Conservation (phyloP, 2,113 vertebrate genomes). For the Aix galericulata region DNA sequence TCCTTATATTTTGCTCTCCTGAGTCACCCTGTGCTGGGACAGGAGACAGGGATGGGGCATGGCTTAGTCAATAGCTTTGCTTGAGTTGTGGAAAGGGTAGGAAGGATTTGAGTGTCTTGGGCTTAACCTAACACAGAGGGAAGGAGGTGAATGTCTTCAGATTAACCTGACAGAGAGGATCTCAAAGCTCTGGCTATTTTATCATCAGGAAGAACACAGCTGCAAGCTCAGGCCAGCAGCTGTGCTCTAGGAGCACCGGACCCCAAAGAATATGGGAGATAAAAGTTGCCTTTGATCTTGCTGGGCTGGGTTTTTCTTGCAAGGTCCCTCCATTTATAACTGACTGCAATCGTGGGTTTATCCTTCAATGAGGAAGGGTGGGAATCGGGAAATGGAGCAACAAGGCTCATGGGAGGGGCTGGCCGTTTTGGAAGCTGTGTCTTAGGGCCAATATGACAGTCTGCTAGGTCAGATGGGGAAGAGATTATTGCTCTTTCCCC, state of each 20-base stretch:
- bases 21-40: neutral
- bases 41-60: neutral
- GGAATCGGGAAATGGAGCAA: neutral
- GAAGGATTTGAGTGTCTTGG: neutral
- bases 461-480: neutral
- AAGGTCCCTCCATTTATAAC: neutral
- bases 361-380: neutral
- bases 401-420: neutral
- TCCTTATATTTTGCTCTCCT: neutral
- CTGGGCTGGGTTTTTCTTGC: neutral
- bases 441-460: neutral
- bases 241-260: constrained; percentile 32
- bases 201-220: constrained; percentile 42
- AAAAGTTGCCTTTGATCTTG: constrained; percentile 59
- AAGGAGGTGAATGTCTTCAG: neutral
- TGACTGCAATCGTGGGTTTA: neutral
- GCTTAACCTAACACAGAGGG: neutral
- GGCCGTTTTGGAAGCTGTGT: neutral
- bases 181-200: constrained; percentile 1
- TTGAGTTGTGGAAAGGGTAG: neutral
- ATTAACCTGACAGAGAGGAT: neutral
- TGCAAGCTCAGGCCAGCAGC: constrained; percentile 18
- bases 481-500: neutral
- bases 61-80: neutral
- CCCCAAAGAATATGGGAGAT: constrained; percentile 8